Conservation (phyloP, 2,888 invertebrate genomes). For the Cephus pygmeus region DNA sequence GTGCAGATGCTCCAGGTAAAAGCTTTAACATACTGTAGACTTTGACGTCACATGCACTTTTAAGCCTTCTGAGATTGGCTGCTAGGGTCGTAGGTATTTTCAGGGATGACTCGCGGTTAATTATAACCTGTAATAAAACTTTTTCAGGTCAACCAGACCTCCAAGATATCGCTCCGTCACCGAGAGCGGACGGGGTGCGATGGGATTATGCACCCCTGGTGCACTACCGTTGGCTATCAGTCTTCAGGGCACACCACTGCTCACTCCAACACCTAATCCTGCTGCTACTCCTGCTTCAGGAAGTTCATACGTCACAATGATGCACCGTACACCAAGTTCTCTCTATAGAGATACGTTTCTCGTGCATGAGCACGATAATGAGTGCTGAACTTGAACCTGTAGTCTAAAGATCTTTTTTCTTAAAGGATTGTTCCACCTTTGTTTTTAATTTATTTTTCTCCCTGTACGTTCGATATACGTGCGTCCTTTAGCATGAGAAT, state of each 20-base stretch:
- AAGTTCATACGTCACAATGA: constrained; percentile 56
- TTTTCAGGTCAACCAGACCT: constrained; percentile 76
- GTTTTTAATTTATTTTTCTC: not conserved
- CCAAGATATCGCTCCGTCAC: constrained; percentile 78
- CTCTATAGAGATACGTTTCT: constrained; percentile 49
- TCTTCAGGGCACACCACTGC: constrained; percentile 73
- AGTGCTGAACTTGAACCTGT: not conserved
- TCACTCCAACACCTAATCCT: constrained; percentile 47
- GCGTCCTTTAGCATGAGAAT: not conserved
- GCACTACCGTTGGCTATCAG: constrained; percentile 82
- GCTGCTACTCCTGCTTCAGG: constrained; percentile 51
- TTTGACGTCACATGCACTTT: not conserved
- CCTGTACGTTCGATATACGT: not conserved
- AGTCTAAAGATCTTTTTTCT: not conserved
- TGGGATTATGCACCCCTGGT: constrained; percentile 78
- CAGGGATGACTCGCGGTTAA: not conserved
- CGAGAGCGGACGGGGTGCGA: constrained; percentile 74
- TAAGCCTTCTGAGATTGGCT: not conserved
- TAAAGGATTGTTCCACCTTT: not conserved
- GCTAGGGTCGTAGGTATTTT: not conserved
- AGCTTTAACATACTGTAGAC: not conserved
- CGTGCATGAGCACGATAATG: constrained; percentile 40
- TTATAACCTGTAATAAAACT: constrained; percentile 15
- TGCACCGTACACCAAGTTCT: constrained; percentile 47
- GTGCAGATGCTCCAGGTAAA: constrained; percentile 81